phyloP scores from a whole-genome alignment of 2,113 vertebrate species.

The Tinamus guttatus region DNA sequence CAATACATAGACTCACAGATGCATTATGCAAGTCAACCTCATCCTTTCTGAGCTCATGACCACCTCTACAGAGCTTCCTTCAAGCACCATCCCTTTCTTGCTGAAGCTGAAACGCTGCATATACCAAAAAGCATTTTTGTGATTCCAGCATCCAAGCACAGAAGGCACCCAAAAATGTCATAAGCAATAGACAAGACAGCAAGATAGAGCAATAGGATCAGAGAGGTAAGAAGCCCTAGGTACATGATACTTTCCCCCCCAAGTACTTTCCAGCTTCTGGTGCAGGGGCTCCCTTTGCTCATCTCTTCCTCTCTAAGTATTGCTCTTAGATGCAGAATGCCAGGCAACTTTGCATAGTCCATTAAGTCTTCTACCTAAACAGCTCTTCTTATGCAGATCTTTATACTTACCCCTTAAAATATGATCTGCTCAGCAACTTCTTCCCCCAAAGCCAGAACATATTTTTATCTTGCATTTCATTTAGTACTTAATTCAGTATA shows the following conservation, averaged over 20 bases:
- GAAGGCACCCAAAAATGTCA: too few relatives aligned
- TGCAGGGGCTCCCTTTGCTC: not conserved
- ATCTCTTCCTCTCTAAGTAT: not conserved
- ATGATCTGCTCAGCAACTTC: not conserved
- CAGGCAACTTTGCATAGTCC: too few relatives aligned
- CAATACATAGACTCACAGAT: accelerated
- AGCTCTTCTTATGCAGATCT: not conserved
- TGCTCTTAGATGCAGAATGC: not conserved
- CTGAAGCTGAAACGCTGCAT: not conserved
- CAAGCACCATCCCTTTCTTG: not conserved
- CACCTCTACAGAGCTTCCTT: not conserved
- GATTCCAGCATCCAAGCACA: not conserved
- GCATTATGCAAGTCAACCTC: not conserved
- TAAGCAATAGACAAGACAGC: too few relatives aligned
- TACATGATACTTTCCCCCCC: accelerated
- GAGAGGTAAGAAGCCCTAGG: not conserved
- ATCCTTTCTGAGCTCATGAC: not conserved
- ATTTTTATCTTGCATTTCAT: not conserved
- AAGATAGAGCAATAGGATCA: not conserved
- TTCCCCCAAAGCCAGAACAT: not conserved
- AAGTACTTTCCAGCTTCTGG: not conserved
- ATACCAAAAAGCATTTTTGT: accelerated
- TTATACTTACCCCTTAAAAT: not conserved
- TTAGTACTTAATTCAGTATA: not conserved
- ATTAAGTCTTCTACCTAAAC: not conserved